These are phyloP conservation scores for Pachyramphus minor DNA, from an alignment of 2,113 vertebrate genomes.

Conservation along the genomic window DNA sequence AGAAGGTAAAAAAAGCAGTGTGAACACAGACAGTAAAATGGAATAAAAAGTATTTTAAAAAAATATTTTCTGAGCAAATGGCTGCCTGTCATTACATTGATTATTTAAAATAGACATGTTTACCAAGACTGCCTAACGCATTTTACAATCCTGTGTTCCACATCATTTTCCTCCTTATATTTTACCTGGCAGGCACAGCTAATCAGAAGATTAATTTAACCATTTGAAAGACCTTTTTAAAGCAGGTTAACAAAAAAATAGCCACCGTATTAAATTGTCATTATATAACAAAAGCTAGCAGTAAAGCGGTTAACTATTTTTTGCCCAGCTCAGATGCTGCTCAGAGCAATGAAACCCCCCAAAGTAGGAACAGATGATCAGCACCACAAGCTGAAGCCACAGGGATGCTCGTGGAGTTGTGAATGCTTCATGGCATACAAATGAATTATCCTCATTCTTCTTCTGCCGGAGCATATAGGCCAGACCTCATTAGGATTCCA, in stretches of 20 bases:
- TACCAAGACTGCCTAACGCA: constrained; percentile 51
- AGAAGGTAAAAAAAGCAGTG: not conserved
- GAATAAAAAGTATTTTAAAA: constrained; percentile 32
- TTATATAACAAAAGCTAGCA: constrained; percentile 66
- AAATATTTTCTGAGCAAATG: constrained; percentile 65
- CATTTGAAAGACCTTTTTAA: constrained; percentile 54
- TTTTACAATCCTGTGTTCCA: constrained; percentile 34
- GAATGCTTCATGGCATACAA: constrained; percentile 84
- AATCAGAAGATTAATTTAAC: constrained; percentile 68
- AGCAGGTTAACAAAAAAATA: constrained; percentile 66
- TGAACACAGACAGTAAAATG: not conserved
- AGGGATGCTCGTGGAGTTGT: constrained; percentile 77
- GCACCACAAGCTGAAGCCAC: constrained; percentile 83
- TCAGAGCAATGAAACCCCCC: constrained; percentile 75
- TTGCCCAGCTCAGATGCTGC: constrained; percentile 67
- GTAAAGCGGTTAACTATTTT: constrained; percentile 77
- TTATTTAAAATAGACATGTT: constrained; percentile 76
- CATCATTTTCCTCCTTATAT: constrained; percentile 56
- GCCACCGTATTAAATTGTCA: constrained; percentile 68
- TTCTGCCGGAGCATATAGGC: constrained; percentile 66
- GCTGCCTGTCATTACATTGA: constrained; percentile 65
- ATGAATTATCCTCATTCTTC: constrained; percentile 83
- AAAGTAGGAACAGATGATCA: constrained; percentile 87
- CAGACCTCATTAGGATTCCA: constrained; percentile 81
- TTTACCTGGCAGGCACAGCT: constrained; percentile 57